Base-by-base conservation (phyloP, 2,888 invertebrate species). In the Brenthis daphne region DNA sequence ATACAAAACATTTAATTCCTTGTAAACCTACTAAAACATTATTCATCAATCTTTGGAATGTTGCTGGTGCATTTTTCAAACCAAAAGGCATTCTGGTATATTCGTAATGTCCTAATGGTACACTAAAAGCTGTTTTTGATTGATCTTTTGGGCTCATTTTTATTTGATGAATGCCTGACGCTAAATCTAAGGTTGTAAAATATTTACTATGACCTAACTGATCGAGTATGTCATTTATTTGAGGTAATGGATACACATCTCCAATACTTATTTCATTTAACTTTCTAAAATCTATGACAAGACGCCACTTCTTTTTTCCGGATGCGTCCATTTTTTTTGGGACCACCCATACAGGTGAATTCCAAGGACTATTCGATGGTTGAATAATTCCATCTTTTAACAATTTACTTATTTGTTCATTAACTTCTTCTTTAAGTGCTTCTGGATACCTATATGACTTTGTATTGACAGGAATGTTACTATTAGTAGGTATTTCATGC, bases 281-380 rank as follows among this genome's bases (percentile, higher is more conserved):
- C 0, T 16, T 16, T 0, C 16, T 16, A 24, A 29, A 50, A 50
- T 50, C 50, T 50, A 50, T 50, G 1, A 50, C 50, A 14, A 50
- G 50, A n/a, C n/a, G n/a, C n/a, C n/a, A 0, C 50, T 75, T 75
- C 29, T 66, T 72, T 54, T 72, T 64, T 4, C 71, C 73, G 12
- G 75, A 72, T 14, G 73, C 73, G 55, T 74, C 73, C n/a, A 68
- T 55, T 56, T 73, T 73, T 33, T 75, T 73, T 5, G 72, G 72
- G 47, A 73, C 72, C 13, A 74, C 16, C 68, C 71, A 73, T 14
- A 75, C 71, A 47, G 77, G 77, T 33, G 75, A 73, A 55, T 68
- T 67, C 74, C 74, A 75, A 11, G 74, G 72, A 53, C 70, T 71
- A 29, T 50, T 57, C 5, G 77, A 77, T n/a, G 75, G 75, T 61